Evolutionary conservation across 2,888 invertebrate genomes (phyloP).

Genomic region (Euplexia lucipara): DNA sequence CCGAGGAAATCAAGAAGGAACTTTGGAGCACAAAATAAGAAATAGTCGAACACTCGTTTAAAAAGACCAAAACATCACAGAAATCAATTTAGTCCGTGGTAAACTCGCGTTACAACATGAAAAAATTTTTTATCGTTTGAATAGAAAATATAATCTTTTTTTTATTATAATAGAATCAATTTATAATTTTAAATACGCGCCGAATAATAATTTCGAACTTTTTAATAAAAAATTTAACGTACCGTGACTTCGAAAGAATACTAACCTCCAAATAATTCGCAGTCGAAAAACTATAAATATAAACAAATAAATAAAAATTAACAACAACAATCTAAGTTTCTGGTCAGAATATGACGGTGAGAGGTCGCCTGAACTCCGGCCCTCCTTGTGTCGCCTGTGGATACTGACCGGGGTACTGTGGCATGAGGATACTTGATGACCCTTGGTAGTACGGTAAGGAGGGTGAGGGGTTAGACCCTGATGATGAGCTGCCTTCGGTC

Average conservation of each 20-base stretch:
- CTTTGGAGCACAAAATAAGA: slow-evolving; percentile 77
- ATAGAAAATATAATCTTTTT: slow-evolving; percentile 45
- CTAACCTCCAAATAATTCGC: slow-evolving; percentile 45
- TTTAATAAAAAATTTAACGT: slow-evolving; percentile 12
- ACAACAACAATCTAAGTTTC: slow-evolving; percentile 82
- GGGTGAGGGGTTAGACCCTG: slow-evolving; percentile 92
- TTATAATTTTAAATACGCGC: slow-evolving; percentile 40
- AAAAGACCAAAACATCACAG: slow-evolving; percentile 43
- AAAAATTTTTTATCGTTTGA: slow-evolving; percentile 25
- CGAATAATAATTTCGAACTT: slow-evolving; percentile 14
- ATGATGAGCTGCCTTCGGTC: slow-evolving; percentile 91
- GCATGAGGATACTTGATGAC: slow-evolving; percentile 92
- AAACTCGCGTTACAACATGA: slow-evolving; percentile 13
- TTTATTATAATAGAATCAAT: slow-evolving; percentile 45
- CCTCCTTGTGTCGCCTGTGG: slow-evolving; percentile 91
- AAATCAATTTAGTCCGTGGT: slow-evolving; percentile 33
- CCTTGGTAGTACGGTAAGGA: slow-evolving; percentile 91
- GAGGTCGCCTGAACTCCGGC: slow-evolving; percentile 93
- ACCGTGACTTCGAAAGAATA: slow-evolving; percentile 33
- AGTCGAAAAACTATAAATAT: slow-evolving; percentile 65
- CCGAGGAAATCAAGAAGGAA: slow-evolving; percentile 80
- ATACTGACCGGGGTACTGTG: slow-evolving; percentile 92
- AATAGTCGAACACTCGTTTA: slow-evolving; percentile 53
- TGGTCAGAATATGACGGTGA: slow-evolving; percentile 96
- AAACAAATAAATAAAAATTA: slow-evolving; percentile 67